phyloP scores from a whole-genome alignment of 2,113 vertebrate genomes.

The Hemiprocne comata region DNA sequence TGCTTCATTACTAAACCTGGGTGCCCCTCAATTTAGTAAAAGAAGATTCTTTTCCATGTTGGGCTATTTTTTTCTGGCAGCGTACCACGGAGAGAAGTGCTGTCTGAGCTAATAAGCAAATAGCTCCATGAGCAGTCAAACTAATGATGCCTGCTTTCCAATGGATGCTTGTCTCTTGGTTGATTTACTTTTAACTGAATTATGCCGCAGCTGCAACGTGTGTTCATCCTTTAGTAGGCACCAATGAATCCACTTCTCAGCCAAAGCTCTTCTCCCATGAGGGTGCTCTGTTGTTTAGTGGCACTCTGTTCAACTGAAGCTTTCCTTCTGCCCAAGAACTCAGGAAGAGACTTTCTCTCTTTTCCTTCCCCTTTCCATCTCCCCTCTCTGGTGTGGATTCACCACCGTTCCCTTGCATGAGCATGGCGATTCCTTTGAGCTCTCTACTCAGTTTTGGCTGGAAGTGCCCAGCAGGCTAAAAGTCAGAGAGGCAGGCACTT shows the following conservation, averaged over 20 bases:
- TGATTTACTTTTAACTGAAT: constrained; percentile 17
- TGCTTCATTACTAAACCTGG: not conserved
- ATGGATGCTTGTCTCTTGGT: not conserved
- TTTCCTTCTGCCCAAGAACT: not conserved
- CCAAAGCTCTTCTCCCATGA: not conserved
- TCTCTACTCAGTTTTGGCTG: not conserved
- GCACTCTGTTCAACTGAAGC: not conserved
- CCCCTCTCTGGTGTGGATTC: not conserved
- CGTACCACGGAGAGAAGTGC: not conserved
- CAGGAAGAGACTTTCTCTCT: not conserved
- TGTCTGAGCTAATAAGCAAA: constrained; percentile 10
- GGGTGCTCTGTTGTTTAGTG: not conserved
- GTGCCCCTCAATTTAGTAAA: not conserved
- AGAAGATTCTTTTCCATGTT: not conserved
- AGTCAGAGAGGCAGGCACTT: not conserved
- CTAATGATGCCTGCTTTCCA: not conserved
- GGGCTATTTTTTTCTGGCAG: not conserved
- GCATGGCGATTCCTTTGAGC: not conserved
- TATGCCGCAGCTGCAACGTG: not conserved
- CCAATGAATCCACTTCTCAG: not conserved
- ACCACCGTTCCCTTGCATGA: not conserved
- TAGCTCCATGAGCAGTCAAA: not conserved
- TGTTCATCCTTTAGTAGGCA: not conserved
- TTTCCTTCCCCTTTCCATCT: not conserved
- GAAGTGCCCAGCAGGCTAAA: not conserved